Conservation (phyloP, 2,888 invertebrate species). For the Mystacides longicornis region DNA sequence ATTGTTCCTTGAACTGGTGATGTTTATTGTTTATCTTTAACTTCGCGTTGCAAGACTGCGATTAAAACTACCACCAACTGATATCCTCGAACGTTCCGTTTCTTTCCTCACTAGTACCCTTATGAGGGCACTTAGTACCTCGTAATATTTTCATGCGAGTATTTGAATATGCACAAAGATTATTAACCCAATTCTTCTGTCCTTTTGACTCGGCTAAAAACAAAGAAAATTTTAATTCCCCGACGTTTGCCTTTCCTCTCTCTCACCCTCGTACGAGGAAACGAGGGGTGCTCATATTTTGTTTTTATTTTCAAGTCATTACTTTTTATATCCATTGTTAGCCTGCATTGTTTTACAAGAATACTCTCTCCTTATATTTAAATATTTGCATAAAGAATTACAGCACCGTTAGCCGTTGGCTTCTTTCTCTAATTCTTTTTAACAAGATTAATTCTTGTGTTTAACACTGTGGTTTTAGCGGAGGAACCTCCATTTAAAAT, state of each 20-base stretch:
- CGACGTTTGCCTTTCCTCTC: slow-evolving; percentile 22
- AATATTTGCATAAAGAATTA: slow-evolving; percentile 6
- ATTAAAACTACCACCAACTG: no score
- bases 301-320: slow-evolving; percentile 12
- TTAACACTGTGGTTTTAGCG: slow-evolving; percentile 4
- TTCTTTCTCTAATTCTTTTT: slow-evolving; percentile 9
- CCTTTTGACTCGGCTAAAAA: background rate
- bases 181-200: slow-evolving; percentile 4
- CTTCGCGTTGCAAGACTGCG: no score
- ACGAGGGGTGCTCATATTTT: slow-evolving; percentile 20
- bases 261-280: slow-evolving; percentile 20
- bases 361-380: background rate
- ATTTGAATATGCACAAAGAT: background rate
- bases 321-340: slow-evolving; percentile 7
- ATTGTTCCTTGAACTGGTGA: no score
- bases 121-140: no score
- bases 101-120: no score
- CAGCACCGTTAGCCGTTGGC: slow-evolving; percentile 5
- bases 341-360: background rate
- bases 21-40: no score
- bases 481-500: background rate
- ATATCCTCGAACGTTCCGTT: no score
- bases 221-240: background rate
- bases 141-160: background rate
- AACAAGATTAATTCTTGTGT: slow-evolving; percentile 9